phyloP scores from a whole-genome alignment of 2,113 vertebrate genomes.

The Eurystomus gularis region DNA sequence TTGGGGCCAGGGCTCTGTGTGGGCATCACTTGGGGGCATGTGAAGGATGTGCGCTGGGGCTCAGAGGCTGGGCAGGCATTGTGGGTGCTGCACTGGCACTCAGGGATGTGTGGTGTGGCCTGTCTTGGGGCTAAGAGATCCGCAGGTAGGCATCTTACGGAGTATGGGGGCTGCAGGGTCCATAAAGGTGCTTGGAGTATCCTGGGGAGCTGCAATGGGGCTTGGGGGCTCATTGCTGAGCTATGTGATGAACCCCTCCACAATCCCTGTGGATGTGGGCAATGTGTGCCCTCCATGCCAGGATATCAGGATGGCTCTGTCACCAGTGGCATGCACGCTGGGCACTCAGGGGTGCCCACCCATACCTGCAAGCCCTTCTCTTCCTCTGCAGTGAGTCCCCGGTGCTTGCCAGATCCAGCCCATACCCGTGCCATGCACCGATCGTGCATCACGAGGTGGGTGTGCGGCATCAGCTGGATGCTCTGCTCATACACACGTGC shows the following conservation, averaged over 20 bases:
- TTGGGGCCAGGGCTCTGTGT: accelerated
- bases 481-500: accelerated
- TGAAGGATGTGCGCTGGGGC: accelerated
- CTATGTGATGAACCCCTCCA: not conserved
- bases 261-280: accelerated
- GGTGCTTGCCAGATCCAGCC: accelerated
- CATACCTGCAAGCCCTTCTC: not conserved
- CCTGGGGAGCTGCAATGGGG: no score
- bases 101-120: not conserved
- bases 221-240: not conserved
- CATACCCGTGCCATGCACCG: accelerated
- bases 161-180: not conserved
- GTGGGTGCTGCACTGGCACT: accelerated
- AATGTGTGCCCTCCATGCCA: accelerated
- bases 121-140: not conserved
- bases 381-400: not conserved
- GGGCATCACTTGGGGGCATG: accelerated
- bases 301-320: not conserved
- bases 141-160: not conserved
- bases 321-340: accelerated
- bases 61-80: not conserved
- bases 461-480: not conserved
- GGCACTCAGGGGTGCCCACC: not conserved
- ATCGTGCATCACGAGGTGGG: accelerated
- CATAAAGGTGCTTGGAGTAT: accelerated